phyloP scores from a whole-genome alignment of 2,888 invertebrate species.

The Pteria penguin region DNA sequence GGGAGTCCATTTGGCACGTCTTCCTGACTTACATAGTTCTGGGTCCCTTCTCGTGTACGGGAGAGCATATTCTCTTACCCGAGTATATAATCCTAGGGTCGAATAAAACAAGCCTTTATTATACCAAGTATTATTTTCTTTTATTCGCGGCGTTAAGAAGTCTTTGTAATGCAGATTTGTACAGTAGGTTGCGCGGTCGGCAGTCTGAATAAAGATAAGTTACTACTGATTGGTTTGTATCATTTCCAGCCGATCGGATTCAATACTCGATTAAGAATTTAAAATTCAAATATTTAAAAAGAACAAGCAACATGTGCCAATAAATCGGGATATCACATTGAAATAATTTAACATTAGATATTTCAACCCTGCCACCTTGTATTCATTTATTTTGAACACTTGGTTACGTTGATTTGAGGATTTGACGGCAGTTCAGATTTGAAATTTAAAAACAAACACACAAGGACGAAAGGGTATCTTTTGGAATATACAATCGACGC shows the following conservation, averaged over 20 bases:
- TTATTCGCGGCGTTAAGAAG: too few species aligned
- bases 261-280: neutral
- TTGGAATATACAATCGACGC: neutral
- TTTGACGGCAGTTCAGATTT: neutral
- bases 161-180: too few species aligned
- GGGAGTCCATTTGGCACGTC: too few species aligned
- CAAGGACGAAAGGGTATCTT: neutral
- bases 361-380: neutral
- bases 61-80: too few species aligned
- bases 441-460: neutral
- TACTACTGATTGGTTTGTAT: neutral
- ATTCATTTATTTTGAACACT: neutral
- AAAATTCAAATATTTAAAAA: neutral
- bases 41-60: too few species aligned
- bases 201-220: neutral
- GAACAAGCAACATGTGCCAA: neutral
- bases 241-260: neutral
- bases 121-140: too few species aligned
- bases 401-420: neutral
- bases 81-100: too few species aligned
- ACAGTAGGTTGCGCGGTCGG: too few species aligned
- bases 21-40: too few species aligned
- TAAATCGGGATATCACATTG: neutral
- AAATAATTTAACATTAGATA: neutral
- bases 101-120: too few species aligned